Percentiles rank a stretch among this genome's conserved stretches.
These are phyloP conservation scores for Agrochola lychnidis DNA, from an alignment of 2,888 invertebrate species.

Conservation along the genomic window DNA sequence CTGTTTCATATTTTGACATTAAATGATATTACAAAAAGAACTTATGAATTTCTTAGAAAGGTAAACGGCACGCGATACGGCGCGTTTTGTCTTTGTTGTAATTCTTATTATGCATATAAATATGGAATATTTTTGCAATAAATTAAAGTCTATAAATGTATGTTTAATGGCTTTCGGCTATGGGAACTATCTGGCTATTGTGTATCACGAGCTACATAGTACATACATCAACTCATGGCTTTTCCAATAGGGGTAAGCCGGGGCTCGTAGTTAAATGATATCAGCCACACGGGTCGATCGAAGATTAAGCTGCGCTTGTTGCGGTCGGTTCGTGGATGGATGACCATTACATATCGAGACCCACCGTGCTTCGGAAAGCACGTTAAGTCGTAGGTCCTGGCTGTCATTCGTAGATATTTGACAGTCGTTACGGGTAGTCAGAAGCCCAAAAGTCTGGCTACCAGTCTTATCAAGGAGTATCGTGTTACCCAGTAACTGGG, in stretches of 20 bases:
- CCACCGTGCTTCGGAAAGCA: neutral
- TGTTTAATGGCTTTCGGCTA: neutral
- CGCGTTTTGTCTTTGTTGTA: constrained; percentile 20
- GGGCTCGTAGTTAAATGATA: neutral
- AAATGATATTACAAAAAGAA: constrained; percentile 58
- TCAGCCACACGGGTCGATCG: too few species aligned
- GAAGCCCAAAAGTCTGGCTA: neutral
- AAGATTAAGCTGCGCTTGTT: neutral
- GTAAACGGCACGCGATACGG: constrained; percentile 49
- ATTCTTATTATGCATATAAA: constrained; percentile 19
- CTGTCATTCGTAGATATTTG: neutral
- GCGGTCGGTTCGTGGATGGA: neutral
- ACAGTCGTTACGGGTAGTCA: neutral
- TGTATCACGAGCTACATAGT: neutral
- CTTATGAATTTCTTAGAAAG: constrained; percentile 50
- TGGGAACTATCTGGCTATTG: too few species aligned
- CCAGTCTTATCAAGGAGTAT: neutral
- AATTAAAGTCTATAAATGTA: neutral
- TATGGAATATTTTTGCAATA: constrained; percentile 5
- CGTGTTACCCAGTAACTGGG: neutral
- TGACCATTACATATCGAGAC: neutral
- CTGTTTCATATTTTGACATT: constrained; percentile 56
- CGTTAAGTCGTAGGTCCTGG: neutral
- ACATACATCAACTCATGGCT: too few species aligned
- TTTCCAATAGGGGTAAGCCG: neutral